phyloP scores from a whole-genome alignment of 92 coral and sea anemone genomes.

The Metridium senile region DNA sequence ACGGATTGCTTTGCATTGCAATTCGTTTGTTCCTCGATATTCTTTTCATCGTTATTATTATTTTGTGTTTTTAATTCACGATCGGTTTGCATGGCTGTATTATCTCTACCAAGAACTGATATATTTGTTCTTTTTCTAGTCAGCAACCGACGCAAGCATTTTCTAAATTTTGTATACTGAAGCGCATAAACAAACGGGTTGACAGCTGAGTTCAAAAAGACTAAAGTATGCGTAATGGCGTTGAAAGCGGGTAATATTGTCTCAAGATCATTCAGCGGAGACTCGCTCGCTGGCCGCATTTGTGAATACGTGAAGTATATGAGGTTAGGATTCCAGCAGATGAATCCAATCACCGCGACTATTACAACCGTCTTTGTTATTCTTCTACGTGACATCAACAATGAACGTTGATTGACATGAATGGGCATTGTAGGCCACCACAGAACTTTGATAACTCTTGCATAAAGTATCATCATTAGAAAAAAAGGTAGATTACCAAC shows the following conservation, averaged over 20 bases:
- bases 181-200: constrained; percentile 60
- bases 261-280: constrained; percentile 30
- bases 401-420: constrained; percentile 42
- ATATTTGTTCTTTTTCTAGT: background rate
- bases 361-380: constrained; percentile 47
- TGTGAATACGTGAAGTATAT: background rate
- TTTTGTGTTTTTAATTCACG: background rate
- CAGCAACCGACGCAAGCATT: constrained; percentile 31
- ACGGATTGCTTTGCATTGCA: no score
- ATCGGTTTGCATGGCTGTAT: background rate
- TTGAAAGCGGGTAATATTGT: constrained; percentile 32
- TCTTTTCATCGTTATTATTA: background rate
- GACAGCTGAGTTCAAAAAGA: constrained; percentile 45
- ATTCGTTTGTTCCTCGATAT: no score
- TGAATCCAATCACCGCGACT: constrained; percentile 40
- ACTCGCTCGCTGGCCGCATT: background rate
- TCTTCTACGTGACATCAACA: constrained; percentile 52
- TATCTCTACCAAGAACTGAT: background rate
- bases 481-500: constrained; percentile 37
- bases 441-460: constrained; percentile 38
- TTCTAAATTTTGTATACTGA: constrained; percentile 47
- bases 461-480: constrained; percentile 40
- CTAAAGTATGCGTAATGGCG: constrained; percentile 21
- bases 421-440: constrained; percentile 34
- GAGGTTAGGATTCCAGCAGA: constrained; percentile 57